Conservation (phyloP, 1,140 invertebrate species). For the Lepidurus apus region DNA sequence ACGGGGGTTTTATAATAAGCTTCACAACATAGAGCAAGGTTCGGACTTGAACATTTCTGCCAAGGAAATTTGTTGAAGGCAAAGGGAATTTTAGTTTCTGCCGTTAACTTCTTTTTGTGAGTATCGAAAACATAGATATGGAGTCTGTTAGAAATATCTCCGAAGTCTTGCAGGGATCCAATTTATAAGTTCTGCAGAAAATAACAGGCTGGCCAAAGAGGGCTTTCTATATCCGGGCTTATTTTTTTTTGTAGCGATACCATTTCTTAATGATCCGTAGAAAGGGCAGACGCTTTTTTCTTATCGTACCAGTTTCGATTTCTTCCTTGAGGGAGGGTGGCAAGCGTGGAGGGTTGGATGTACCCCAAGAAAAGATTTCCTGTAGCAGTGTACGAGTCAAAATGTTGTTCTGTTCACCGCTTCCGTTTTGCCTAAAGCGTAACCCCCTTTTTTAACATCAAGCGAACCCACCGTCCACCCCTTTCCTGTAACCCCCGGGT, state of each 20-base stretch:
- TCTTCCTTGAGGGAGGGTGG: not conserved
- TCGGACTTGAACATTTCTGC: too few relatives aligned
- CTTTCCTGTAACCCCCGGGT: not conserved
- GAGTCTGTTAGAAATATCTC: too few relatives aligned
- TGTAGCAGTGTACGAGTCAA: not conserved
- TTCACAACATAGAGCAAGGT: too few relatives aligned
- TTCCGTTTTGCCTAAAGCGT: not conserved
- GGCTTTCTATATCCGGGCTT: not conserved
- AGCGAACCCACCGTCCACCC: not conserved
- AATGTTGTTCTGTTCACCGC: not conserved
- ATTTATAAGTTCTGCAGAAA: too few relatives aligned
- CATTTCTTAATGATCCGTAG: slow-evolving; percentile 3
- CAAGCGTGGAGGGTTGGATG: not conserved
- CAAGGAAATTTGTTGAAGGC: too few relatives aligned
- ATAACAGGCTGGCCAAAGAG: not conserved
- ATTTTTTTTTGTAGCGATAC: slow-evolving; percentile 8
- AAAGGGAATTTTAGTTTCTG: too few relatives aligned
- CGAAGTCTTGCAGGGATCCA: too few relatives aligned
- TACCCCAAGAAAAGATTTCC: slow-evolving; percentile 5
- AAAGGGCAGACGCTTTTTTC: slow-evolving; percentile 1
- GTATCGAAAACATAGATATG: too few relatives aligned
- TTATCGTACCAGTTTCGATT: slow-evolving; percentile 17
- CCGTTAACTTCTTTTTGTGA: too few relatives aligned
- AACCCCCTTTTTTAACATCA: not conserved
- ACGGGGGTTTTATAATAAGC: too few relatives aligned